These are phyloP conservation scores for Lindbergichthys nudifrons DNA, from an alignment of 2,797 vertebrate genomes.

Conservation along the genomic window DNA sequence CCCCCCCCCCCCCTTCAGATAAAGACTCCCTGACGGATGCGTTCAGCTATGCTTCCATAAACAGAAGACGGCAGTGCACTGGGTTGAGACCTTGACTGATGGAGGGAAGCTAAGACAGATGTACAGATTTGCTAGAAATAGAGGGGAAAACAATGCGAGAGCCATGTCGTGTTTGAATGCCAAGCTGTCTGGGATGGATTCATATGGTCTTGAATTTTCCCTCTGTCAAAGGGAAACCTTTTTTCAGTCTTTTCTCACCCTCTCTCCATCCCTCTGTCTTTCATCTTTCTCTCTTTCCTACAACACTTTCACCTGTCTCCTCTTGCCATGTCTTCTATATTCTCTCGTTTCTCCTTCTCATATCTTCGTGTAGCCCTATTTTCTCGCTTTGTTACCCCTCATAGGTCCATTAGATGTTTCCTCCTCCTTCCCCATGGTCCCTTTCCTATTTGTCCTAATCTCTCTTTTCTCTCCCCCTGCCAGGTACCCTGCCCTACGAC, in stretches of 20 bases:
- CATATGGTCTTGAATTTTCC: constrained; percentile 26
- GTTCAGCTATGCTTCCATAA: constrained; percentile 51
- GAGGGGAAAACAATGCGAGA: constrained; percentile 43
- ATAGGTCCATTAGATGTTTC: neutral
- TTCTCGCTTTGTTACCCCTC: neutral
- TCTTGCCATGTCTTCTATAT: too few relatives aligned
- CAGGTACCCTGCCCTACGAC: constrained; percentile 95
- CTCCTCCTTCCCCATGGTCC: neutral
- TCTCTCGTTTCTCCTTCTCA: neutral
- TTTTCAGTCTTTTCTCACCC: neutral
- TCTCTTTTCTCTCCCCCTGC: neutral
- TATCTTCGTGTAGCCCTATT: neutral
- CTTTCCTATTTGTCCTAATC: neutral
- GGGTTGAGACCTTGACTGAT: constrained; percentile 68
- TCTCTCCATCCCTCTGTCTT: neutral
- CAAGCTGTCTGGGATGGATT: constrained; percentile 47
- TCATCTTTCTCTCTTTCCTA: neutral
- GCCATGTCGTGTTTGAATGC: constrained; percentile 41
- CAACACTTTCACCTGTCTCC: neutral
- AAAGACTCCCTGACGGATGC: constrained; percentile 59
- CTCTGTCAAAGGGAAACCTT: neutral
- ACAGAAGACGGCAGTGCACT: constrained; percentile 57
- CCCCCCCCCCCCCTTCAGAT: constrained; percentile 37
- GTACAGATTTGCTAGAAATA: constrained; percentile 60
- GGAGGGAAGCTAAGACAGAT: constrained; percentile 68